Evolutionary conservation across 2,113 vertebrate genomes (phyloP).

Genomic region (Lethenteron camtschaticum): DNA sequence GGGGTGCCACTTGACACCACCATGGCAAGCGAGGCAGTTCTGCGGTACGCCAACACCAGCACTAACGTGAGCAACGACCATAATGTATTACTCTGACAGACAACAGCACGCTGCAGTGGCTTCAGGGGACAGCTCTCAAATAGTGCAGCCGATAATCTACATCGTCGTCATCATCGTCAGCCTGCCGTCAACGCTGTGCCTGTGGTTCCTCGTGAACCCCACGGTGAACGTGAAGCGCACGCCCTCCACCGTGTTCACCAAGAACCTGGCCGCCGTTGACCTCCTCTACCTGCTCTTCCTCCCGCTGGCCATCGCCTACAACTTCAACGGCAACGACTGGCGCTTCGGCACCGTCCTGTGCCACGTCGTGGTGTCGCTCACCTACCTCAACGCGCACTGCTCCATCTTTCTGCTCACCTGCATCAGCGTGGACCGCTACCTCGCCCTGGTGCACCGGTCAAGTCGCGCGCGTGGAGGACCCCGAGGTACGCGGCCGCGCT

Average conservation of each 20-base stretch:
- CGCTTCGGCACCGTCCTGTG: constrained; percentile 6
- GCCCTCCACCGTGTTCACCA: constrained; percentile 45
- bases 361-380: constrained; percentile 3
- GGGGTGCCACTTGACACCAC: too few species aligned
- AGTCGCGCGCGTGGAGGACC: not conserved
- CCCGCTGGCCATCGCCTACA: constrained; percentile 7
- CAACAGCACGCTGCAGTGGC: too few species aligned
- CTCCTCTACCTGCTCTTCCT: constrained; percentile 7
- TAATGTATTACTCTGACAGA: too few species aligned
- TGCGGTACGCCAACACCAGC: too few species aligned
- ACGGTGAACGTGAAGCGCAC: too few species aligned
- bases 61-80: too few species aligned
- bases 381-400: constrained; percentile 8
- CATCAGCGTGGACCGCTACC: constrained; percentile 8
- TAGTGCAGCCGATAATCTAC: too few species aligned
- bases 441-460: not conserved
- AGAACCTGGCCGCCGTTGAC: constrained; percentile 14
- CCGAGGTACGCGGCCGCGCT: not conserved
- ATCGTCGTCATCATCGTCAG: too few species aligned
- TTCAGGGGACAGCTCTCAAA: too few species aligned
- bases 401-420: constrained; percentile 9
- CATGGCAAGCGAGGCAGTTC: too few species aligned
- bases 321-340: constrained; percentile 7
- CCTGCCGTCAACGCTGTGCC: too few species aligned
- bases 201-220: too few species aligned